Conservation (phyloP, 2,888 invertebrate species). For the Druceiella hillmani region DNA sequence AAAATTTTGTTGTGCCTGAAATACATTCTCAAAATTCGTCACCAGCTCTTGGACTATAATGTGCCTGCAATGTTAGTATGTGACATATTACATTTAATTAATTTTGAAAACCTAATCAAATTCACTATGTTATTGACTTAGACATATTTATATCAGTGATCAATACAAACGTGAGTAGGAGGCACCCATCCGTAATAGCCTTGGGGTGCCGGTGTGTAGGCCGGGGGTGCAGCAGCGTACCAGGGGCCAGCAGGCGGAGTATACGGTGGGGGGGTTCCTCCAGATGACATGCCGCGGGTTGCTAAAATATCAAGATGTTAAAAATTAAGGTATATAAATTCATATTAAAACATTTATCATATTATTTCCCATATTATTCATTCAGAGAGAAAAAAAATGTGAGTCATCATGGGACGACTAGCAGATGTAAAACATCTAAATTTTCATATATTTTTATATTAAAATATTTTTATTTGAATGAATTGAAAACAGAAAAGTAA, state of each 20-base stretch:
- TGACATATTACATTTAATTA: neutral
- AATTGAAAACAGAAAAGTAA: too few species aligned
- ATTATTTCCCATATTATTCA: too few species aligned
- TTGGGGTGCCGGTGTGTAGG: slow-evolving; percentile 77
- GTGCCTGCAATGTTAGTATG: neutral
- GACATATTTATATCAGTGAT: slow-evolving; percentile 4
- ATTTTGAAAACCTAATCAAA: neutral
- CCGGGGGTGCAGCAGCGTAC: slow-evolving; percentile 87
- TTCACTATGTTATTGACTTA: too few species aligned
- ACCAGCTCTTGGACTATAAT: too few species aligned
- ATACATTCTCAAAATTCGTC: too few species aligned
- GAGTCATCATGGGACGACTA: slow-evolving; percentile 19
- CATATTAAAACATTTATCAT: too few species aligned
- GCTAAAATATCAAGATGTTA: slow-evolving; percentile 28
- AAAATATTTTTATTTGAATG: slow-evolving; percentile 1
- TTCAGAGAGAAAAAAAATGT: too few species aligned
- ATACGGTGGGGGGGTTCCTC: slow-evolving; percentile 76
- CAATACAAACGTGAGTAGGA: slow-evolving; percentile 57
- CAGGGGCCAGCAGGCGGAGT: slow-evolving; percentile 71
- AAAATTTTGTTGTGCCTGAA: too few species aligned
- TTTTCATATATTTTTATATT: neutral
- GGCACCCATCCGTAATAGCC: slow-evolving; percentile 95
- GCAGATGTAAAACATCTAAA: slow-evolving; percentile 5
- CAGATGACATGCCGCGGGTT: slow-evolving; percentile 57
- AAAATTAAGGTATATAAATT: too few species aligned